phyloP scores from a whole-genome alignment of 2,113 vertebrate species.

The Chaenogobius annularis region DNA sequence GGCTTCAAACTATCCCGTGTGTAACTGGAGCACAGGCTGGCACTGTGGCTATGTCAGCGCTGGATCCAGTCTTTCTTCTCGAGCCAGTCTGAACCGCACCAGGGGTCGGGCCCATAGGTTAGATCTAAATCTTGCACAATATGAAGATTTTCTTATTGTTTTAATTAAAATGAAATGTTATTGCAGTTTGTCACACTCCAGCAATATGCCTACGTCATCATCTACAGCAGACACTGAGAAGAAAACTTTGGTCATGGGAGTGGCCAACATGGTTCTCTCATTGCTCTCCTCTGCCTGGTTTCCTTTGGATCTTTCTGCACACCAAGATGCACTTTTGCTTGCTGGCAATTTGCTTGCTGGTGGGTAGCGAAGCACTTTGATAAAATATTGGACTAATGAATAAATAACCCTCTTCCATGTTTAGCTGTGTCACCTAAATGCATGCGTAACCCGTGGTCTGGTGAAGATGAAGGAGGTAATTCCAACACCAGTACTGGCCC shows the following conservation, averaged over 20 bases:
- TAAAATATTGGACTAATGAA: not conserved
- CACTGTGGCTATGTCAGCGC: slow-evolving; percentile 88
- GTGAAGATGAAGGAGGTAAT: slow-evolving; percentile 84
- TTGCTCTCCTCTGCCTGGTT: slow-evolving; percentile 95
- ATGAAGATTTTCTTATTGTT: not conserved
- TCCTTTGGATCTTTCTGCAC: slow-evolving; percentile 92
- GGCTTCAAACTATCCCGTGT: slow-evolving; percentile 86
- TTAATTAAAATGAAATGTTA: not conserved
- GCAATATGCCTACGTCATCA: slow-evolving; percentile 49
- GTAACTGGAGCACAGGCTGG: slow-evolving; percentile 92
- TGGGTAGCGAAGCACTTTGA: slow-evolving; percentile 46
- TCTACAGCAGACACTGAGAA: slow-evolving; percentile 73
- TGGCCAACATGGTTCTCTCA: slow-evolving; percentile 88
- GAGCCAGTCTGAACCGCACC: slow-evolving; percentile 53
- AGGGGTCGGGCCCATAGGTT: slow-evolving; percentile 59
- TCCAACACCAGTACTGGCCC: slow-evolving; percentile 59
- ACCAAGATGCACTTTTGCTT: slow-evolving; percentile 92
- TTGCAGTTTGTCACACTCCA: slow-evolving; percentile 82
- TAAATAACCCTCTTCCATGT: slow-evolving; percentile 2
- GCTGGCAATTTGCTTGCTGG: slow-evolving; percentile 93
- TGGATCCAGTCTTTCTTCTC: slow-evolving; percentile 43
- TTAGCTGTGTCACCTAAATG: slow-evolving; percentile 90
- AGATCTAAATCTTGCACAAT: not conserved
- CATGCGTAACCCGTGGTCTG: slow-evolving; percentile 87
- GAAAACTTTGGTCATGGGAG: slow-evolving; percentile 85